These are phyloP conservation scores for Liodrosophila aerea DNA, from an alignment of 2,888 invertebrate species.

Conservation along the genomic window DNA sequence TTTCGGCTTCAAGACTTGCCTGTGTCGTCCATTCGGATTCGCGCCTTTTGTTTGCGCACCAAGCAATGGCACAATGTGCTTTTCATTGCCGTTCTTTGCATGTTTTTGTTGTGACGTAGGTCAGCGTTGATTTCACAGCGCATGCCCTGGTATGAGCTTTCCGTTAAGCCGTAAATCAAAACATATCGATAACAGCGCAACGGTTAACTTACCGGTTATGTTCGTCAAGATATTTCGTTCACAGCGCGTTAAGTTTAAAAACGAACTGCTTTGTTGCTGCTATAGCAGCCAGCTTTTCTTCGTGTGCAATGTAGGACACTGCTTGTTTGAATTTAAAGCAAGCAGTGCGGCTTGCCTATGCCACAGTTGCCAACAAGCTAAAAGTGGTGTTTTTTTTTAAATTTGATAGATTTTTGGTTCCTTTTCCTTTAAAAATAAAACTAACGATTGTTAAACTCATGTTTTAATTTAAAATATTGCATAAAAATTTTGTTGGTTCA, in stretches of 20 bases:
- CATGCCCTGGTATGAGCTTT: conserved; percentile 56
- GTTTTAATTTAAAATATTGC: too few relatives aligned
- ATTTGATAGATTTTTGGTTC: too few relatives aligned
- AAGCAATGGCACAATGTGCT: conserved; percentile 52
- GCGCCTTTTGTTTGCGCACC: conserved; percentile 54
- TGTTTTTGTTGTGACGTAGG: conserved; percentile 46
- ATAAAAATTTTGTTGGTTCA: too few relatives aligned
- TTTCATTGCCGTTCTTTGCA: conserved; percentile 40
- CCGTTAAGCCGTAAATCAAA: neutral
- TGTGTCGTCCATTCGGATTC: conserved; percentile 25
- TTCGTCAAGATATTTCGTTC: neutral
- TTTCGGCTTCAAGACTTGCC: conserved; percentile 21
- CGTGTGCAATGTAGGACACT: neutral
- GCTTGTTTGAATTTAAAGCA: neutral
- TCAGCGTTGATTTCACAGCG: conserved; percentile 48
- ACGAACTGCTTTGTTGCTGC: neutral
- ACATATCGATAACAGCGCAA: neutral
- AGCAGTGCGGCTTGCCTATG: neutral
- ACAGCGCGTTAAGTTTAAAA: neutral
- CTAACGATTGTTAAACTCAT: too few relatives aligned
- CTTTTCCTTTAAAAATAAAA: too few relatives aligned
- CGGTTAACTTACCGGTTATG: conserved; percentile 3
- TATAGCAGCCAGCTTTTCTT: conserved; percentile 20
- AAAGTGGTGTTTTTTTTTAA: too few relatives aligned
- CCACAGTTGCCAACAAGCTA: too few relatives aligned